Evolutionary conservation across 2,113 vertebrate genomes (phyloP), one percentile per base, ranked within the genome.

Genomic region (Serilophus lunatus): DNA sequence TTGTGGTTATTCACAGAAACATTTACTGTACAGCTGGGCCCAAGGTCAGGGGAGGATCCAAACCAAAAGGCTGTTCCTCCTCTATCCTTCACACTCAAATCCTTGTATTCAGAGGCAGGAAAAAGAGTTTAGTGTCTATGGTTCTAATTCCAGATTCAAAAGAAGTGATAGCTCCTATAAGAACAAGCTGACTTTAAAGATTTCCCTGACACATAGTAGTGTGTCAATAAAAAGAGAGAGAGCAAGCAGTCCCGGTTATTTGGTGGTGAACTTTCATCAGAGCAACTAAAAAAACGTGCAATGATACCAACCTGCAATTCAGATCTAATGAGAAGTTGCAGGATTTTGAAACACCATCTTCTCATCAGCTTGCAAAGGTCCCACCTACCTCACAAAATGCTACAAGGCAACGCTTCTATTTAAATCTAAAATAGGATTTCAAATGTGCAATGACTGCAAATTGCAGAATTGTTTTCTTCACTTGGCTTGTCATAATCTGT

Each of bases 401-500:
- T 87, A 20, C 70, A 65, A 82, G 35, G 36, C 24, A 82, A 75
- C 35, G 35, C 36, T 85, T 87, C 38, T 54, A 12, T 36, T 50
- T 90, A 90, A 63, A 76, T 40, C 70, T 65, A 74, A 85, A 89
- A 33, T 1, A 69, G 61, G 77, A 82, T 89, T 88, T 85, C 18
- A 82, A 63, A 79, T 66, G 63, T 82, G 63, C 50, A 45, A 50
- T 7, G 13, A 72, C 63, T 94, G 65, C 75, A 93, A 89, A 89
- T 64, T 60, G 63, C 56, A 65, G 81, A 90, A 86, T 59, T 82
- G 84, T 53, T 91, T 95, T 91, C 66, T 91, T 89, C 70, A 45
- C 65, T 92, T 82, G 63, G 78, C 70, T 93, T 95, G 88, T 60
- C 80, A 71, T 86, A 93, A 96, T 76, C 93, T 87, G 74, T 50